These are phyloP conservation scores for Papilio helenus DNA, from an alignment of 1,140 invertebrate species.

Conservation along the genomic window DNA sequence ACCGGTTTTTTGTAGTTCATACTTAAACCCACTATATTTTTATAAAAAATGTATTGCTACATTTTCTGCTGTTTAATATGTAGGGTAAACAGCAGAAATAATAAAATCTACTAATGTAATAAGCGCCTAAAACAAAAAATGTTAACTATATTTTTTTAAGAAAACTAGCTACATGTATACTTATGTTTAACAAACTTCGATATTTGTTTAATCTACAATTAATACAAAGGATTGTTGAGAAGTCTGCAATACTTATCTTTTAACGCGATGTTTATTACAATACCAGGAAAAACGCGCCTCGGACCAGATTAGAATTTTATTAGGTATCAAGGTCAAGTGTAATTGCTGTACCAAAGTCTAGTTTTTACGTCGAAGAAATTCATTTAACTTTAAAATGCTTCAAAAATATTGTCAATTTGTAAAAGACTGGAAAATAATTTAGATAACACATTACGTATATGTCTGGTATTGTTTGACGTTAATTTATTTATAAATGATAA, in stretches of 20 bases:
- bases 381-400: neutral
- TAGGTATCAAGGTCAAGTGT: slow-evolving; percentile 1
- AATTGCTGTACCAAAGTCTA: neutral
- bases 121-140: no score
- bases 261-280: neutral
- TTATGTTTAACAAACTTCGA: neutral
- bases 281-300: neutral
- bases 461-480: slow-evolving; percentile 10
- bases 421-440: neutral
- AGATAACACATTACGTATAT: slow-evolving; percentile 11
- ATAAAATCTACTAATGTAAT: neutral
- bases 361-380: neutral
- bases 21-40: neutral
- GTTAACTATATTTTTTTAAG: no score
- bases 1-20: neutral
- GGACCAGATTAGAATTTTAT: slow-evolving; percentile 4
- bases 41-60: neutral
- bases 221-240: neutral
- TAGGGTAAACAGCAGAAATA: neutral
- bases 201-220: neutral
- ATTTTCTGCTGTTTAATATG: neutral
- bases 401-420: neutral
- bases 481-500: slow-evolving; percentile 17
- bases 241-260: slow-evolving; percentile 18
- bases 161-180: neutral